Base-by-base conservation (phyloP, 2,888 invertebrate species). In the Tipula unca region DNA sequence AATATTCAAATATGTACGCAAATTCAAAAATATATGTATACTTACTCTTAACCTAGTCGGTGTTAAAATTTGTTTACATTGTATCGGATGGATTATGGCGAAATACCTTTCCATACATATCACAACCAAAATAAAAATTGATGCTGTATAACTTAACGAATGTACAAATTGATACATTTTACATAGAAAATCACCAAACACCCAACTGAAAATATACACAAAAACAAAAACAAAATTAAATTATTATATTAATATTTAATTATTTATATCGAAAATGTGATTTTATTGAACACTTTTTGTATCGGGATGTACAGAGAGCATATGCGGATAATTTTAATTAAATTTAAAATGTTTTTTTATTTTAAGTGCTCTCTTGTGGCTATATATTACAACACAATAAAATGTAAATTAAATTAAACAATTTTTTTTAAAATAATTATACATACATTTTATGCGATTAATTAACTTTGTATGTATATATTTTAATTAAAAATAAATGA, bases 101-200 rank as follows among this genome's bases (percentile, higher is more conserved):
- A 97, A 94, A 90, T 97, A 97, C 87, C 96, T 92, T 90, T 97
- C 97, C 85, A 95, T 94, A 89, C 96, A 96, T 87, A 97, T 96
- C 85, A 97, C 96, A 54, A 97, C 96, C 87, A 98, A 91, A 87
- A 98, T 97, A 89, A 97, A 94, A 88, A 97, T 96, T 25, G 97
- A 97, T 1, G 97, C 96, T 1, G 97, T 96, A 91, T 97, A 97
- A 89, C 97, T 96, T 87, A 98, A 92, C 14, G 96, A 95, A 90
- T 97, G 95, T 20, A 97, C 94, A 89, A 97, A 97, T 92, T 96
- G 95, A 91, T 97, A 97, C 93, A 97, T 95, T 90, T 96, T 96
- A 91, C 98, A 98, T 87, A 98, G 92, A 89, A 96, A 95, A 88
- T 95, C 94, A 2, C 97, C 96, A 87, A 96, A 93, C 86, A 95